Evolutionary conservation across 2,797 vertebrate species (phyloP), one percentile per base, ranked within the genome.

Genomic region (Coilia nasus): DNA sequence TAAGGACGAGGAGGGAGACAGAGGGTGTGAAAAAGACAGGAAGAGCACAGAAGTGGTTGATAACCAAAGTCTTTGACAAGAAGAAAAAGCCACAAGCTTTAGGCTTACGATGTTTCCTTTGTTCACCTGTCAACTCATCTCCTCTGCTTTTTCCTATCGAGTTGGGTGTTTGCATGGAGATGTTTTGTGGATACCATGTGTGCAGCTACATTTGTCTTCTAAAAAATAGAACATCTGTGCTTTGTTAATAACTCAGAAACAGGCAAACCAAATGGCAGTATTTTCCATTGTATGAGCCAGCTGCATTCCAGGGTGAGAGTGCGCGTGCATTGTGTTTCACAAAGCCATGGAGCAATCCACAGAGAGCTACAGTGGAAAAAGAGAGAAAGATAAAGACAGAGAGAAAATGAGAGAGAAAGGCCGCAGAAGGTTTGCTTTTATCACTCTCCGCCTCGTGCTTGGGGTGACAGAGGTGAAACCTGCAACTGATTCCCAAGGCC

Each of bases 31-130:
- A 12, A 31, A 23, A 9, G 17, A 10, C 1, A 71, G 83, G 31
- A 78, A 84, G 85, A 25, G 35, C 50, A 54, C 57, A 44, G 35
- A 35, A 78, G 71, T 78, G 31, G 67, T 75, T 41, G 35, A 75
- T 41, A 75, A 41, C 67, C 67, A 41, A 41, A 41, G 64, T 75
- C 67, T 41, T 41, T 75, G 67, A 75, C 41, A 75, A 41, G 62
- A 12, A 31, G 62, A 41, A 28, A 41, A 11, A 75, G 31, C 67
- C 67, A 17, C 14, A 19, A 17, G 67, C 25, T 41, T 41, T 19
- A 41, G 15, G 62, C 31, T 31, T 41, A 2, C 11, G 1, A 11
- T 23, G 14, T 71, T 71, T 21, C 1, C 47, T 57, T 57, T 82
- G 57, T 82, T 44, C 14, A 41, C 50, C 82, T 82, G 31, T n/a